Evolutionary conservation across 2,888 invertebrate genomes (phyloP).

Genomic region (Lissocephala sabroskyi): DNA sequence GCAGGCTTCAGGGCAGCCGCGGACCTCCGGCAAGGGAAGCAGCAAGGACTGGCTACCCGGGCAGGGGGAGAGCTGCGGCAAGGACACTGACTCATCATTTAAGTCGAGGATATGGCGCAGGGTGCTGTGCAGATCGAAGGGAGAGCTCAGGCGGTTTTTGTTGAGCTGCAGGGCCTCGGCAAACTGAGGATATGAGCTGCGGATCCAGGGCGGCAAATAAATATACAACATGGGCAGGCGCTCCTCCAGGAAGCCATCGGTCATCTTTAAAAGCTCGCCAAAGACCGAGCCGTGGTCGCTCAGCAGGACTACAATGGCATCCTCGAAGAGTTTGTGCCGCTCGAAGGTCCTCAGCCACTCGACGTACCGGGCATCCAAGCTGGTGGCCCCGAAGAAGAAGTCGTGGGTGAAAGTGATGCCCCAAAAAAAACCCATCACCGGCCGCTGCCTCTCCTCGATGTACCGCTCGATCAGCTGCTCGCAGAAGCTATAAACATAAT

Average conservation of each 20-base stretch:
- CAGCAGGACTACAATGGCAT: slow-evolving; percentile 79
- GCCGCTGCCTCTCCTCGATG: slow-evolving; percentile 69
- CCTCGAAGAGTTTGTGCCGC: slow-evolving; percentile 75
- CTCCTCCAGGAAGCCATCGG: slow-evolving; percentile 76
- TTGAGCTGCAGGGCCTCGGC: slow-evolving; percentile 75
- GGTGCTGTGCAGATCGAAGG: slow-evolving; percentile 81
- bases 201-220: slow-evolving; percentile 77
- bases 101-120: slow-evolving; percentile 75
- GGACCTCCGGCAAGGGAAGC: slow-evolving; percentile 74
- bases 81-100: slow-evolving; percentile 67
- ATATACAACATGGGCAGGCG: slow-evolving; percentile 80
- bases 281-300: slow-evolving; percentile 85
- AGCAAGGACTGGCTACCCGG: slow-evolving; percentile 78
- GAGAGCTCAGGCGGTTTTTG: slow-evolving; percentile 77
- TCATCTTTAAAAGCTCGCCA: slow-evolving; percentile 68
- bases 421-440: slow-evolving; percentile 83
- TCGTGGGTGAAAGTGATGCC: slow-evolving; percentile 81
- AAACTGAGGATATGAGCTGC: slow-evolving; percentile 73
- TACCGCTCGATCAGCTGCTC: slow-evolving; percentile 77
- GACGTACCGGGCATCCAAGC: slow-evolving; percentile 77
- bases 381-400: slow-evolving; percentile 76
- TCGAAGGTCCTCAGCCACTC: slow-evolving; percentile 75
- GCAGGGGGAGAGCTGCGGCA: slow-evolving; percentile 72
- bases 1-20: slow-evolving; percentile 79
- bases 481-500: slow-evolving; percentile 78